These are phyloP conservation scores for Eumaeus atala DNA, from an alignment of 1,140 invertebrate genomes.

Conservation along the genomic window DNA sequence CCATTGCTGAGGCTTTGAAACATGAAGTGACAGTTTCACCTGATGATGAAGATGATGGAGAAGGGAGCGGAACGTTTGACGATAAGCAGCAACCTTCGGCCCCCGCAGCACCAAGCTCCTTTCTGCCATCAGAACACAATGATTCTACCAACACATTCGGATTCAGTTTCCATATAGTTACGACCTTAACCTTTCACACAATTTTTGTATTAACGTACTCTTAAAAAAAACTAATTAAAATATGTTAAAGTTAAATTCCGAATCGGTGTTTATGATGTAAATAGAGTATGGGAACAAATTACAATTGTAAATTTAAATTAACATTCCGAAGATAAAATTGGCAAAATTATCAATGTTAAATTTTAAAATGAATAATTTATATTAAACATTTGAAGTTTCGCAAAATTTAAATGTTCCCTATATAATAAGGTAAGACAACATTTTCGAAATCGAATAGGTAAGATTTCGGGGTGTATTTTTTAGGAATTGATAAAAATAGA, in stretches of 20 bases:
- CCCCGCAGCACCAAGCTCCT: slow-evolving; percentile 56
- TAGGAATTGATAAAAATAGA: background rate
- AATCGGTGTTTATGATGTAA: slow-evolving; percentile 2
- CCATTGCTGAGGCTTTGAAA: slow-evolving; percentile 48
- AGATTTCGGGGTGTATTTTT: slow-evolving; percentile 1
- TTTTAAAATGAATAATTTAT: background rate
- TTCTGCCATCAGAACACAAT: slow-evolving; percentile 49
- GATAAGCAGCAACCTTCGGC: slow-evolving; percentile 39
- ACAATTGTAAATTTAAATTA: slow-evolving; percentile 5
- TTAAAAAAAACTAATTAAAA: background rate
- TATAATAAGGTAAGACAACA: background rate
- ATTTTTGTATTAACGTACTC: background rate
- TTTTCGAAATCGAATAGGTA: background rate
- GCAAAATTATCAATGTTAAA: background rate
- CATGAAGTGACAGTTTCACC: slow-evolving; percentile 52
- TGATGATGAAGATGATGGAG: slow-evolving; percentile 58
- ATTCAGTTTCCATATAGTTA: background rate
- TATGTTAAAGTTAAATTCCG: background rate
- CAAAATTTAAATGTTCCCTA: slow-evolving; percentile 3
- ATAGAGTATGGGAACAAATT: slow-evolving; percentile 3
- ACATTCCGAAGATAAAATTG: background rate
- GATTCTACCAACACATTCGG: slow-evolving; percentile 8
- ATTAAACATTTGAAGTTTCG: background rate
- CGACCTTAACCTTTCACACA: background rate
- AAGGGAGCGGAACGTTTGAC: slow-evolving; percentile 58